A percentile compares a stretch with the other conserved stretches of the same genome.
These are phyloP conservation scores for Pseudomugil tenellus DNA, from an alignment of 2,797 vertebrate genomes.

Conservation along the genomic window DNA sequence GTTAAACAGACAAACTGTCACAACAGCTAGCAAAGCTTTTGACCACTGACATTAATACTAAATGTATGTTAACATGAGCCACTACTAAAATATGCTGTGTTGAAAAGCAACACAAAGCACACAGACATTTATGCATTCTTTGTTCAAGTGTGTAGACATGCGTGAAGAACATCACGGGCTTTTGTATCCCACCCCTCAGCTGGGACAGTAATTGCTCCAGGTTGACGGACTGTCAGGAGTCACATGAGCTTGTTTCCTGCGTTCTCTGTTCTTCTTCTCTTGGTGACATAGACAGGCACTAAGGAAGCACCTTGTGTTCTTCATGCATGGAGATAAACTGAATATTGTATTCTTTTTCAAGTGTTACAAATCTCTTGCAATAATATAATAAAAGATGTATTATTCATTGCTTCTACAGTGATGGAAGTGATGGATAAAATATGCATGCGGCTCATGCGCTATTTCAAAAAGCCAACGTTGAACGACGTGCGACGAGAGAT, in stretches of 20 bases:
- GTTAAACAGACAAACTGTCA: conserved; percentile 19
- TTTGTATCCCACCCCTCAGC: conserved; percentile 51
- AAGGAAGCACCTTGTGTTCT: conserved; percentile 68
- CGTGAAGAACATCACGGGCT: conserved; percentile 48
- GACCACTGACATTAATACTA: conserved; percentile 31
- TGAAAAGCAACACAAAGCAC: conserved; percentile 46
- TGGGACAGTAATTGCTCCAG: conserved; percentile 64
- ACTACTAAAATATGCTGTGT: conserved; percentile 18
- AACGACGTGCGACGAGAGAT: conserved; percentile 54
- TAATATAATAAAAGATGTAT: conserved; percentile 83
- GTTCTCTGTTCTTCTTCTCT: conserved; percentile 53
- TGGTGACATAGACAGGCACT: conserved; percentile 68
- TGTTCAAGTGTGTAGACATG: conserved; percentile 51
- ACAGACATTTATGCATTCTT: conserved; percentile 47
- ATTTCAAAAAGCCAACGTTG: conserved; percentile 51
- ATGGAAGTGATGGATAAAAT: conserved; percentile 58
- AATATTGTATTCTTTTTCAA: conserved; percentile 82
- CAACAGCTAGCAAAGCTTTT: conserved; percentile 30
- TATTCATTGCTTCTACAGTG: conserved; percentile 74
- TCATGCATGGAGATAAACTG: conserved; percentile 72
- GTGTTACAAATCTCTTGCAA: conserved; percentile 81
- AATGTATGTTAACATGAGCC: conserved; percentile 25
- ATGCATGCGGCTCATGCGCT: conserved; percentile 57
- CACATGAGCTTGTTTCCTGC: conserved; percentile 71
- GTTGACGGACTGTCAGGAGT: conserved; percentile 76